Percentiles rank a stretch among this genome's conserved stretches.
Evolutionary conservation across 2,113 vertebrate species (phyloP).

Genomic region (Regulus satrapa): DNA sequence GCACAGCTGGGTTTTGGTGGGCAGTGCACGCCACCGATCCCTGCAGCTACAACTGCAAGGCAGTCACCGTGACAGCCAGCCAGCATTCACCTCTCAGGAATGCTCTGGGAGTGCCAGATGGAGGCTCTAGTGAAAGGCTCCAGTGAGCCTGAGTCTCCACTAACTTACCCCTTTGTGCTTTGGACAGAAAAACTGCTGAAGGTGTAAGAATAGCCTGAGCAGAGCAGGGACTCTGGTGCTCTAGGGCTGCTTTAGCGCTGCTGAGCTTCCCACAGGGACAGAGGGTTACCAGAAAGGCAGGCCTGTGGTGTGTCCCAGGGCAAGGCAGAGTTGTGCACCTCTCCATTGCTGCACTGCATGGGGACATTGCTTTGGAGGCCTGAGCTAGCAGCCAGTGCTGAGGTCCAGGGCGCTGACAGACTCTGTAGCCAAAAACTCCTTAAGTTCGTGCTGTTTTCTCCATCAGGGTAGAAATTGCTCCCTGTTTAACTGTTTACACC

Average conservation of each 20-base stretch:
- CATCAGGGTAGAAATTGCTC: slow-evolving; percentile 35
- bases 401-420: neutral
- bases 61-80: neutral
- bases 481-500: slow-evolving; percentile 44
- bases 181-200: neutral
- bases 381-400: neutral
- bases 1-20: neutral
- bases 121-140: neutral
- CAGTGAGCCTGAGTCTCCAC: neutral
- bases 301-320: neutral
- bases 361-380: neutral
- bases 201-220: neutral
- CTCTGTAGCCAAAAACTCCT: neutral
- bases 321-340: neutral
- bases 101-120: slow-evolving; percentile 6
- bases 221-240: neutral
- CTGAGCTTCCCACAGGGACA: neutral
- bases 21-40: neutral
- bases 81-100: slow-evolving; percentile 41
- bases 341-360: neutral
- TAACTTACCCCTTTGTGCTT: neutral
- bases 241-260: neutral
- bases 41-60: neutral
- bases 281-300: neutral
- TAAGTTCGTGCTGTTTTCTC: slow-evolving; percentile 44